phyloP scores from a whole-genome alignment of 2,113 vertebrate species.

The Erinaceus europaeus region DNA sequence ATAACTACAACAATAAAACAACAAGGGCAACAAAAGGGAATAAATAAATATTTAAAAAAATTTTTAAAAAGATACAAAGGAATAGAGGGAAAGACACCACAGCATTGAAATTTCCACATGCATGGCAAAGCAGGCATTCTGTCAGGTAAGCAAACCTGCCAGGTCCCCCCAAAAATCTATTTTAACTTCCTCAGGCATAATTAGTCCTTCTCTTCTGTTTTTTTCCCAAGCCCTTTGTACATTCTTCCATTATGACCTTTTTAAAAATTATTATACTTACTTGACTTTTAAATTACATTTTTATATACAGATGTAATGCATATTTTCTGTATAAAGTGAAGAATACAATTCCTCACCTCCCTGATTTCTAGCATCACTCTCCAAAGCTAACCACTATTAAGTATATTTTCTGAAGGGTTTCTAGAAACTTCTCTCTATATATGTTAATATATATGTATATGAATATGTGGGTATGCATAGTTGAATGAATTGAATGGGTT shows the following conservation, averaged over 20 bases:
- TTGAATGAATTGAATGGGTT: background rate
- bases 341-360: background rate
- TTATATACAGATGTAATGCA: background rate
- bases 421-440: slow-evolving; percentile 30
- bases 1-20: no score
- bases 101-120: no score
- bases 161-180: no score
- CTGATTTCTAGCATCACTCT: background rate
- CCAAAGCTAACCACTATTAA: slow-evolving; percentile 3
- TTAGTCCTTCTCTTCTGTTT: background rate
- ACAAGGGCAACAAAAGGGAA: no score
- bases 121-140: no score
- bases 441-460: background rate
- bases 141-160: no score
- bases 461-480: background rate
- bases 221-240: background rate
- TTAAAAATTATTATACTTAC: background rate
- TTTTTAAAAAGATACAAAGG: no score
- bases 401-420: background rate
- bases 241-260: background rate
- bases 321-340: background rate
- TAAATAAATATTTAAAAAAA: no score
- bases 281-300: background rate
- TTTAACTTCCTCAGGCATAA: background rate
- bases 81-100: no score